Evolutionary conservation across 2,797 vertebrate genomes (phyloP).

Genomic region (Cossypha polioptera): DNA sequence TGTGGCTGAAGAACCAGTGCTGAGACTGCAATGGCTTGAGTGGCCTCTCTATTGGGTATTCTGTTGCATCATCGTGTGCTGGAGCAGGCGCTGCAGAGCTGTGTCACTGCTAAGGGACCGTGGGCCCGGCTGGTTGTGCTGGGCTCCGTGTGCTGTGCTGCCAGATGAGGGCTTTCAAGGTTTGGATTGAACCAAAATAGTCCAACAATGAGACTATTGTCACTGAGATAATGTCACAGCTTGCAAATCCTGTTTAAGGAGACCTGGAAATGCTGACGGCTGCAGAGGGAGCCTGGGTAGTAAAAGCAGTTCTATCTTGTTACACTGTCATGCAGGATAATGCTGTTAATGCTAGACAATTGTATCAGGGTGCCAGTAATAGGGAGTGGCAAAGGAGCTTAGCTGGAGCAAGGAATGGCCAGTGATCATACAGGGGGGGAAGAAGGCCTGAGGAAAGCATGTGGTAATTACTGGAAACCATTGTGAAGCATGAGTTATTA

Average conservation of each 20-base stretch:
- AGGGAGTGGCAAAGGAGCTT: not conserved
- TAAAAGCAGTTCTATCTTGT: not conserved
- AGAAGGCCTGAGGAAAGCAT: not conserved
- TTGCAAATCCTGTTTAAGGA: not conserved
- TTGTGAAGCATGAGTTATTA: not conserved
- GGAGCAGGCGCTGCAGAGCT: not conserved
- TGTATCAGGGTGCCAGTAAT: not conserved
- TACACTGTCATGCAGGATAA: not conserved
- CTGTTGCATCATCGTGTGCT: not conserved
- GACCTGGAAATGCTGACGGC: not conserved
- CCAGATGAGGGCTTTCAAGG: not conserved
- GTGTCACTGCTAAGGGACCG: not conserved
- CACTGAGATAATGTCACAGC: not conserved
- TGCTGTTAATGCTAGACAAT: not conserved
- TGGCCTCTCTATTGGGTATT: not conserved
- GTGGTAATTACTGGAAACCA: not conserved
- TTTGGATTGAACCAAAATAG: not conserved
- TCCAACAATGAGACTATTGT: not conserved
- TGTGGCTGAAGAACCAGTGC: not conserved
- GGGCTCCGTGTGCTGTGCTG: not conserved
- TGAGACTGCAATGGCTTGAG: not conserved
- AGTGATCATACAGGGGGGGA: accelerated
- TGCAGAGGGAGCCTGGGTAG: not conserved
- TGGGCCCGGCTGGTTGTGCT: not conserved
- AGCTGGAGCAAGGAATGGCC: not conserved